Percentiles rank a stretch among this genome's conserved stretches.
These are phyloP conservation scores for Steatornis caripensis DNA, from an alignment of 2,113 vertebrate species.

Conservation along the genomic window DNA sequence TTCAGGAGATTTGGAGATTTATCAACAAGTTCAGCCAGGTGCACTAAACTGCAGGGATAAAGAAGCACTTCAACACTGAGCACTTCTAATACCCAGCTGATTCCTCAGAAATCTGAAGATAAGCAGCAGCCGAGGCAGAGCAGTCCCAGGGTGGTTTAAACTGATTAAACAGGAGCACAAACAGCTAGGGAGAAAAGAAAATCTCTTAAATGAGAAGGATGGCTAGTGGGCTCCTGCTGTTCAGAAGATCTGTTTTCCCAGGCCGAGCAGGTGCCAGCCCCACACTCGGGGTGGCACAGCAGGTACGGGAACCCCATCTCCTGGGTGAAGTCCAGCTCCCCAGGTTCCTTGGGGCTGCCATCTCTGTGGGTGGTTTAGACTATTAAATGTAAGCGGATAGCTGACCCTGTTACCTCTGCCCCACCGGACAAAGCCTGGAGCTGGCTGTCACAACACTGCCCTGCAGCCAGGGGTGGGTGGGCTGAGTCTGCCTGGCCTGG, in stretches of 20 bases:
- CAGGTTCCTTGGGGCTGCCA: not conserved
- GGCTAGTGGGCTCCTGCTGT: not conserved
- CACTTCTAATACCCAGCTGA: not conserved
- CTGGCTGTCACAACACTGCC: not conserved
- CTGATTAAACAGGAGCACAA: not conserved
- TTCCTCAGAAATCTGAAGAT: not conserved
- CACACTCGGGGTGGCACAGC: not conserved
- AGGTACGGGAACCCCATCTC: not conserved
- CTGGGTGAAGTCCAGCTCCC: not conserved
- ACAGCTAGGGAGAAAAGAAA: not conserved
- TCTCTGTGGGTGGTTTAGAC: not conserved
- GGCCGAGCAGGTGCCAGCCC: not conserved
- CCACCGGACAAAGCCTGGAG: not conserved
- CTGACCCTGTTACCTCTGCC: not conserved
- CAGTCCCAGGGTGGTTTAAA: not conserved
- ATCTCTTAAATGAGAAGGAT: not conserved
- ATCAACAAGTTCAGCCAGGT: not conserved
- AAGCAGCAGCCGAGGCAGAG: not conserved
- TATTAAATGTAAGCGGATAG: fast-evolving
- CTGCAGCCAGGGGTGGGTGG: not conserved
- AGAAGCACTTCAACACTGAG: not conserved
- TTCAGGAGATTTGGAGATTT: not conserved
- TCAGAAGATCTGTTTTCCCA: not conserved
- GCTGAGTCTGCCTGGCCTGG: not conserved
- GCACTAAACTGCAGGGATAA: not conserved